Evolutionary conservation across 2,797 vertebrate genomes (phyloP).

Genomic region (Dermochelys coriacea): DNA sequence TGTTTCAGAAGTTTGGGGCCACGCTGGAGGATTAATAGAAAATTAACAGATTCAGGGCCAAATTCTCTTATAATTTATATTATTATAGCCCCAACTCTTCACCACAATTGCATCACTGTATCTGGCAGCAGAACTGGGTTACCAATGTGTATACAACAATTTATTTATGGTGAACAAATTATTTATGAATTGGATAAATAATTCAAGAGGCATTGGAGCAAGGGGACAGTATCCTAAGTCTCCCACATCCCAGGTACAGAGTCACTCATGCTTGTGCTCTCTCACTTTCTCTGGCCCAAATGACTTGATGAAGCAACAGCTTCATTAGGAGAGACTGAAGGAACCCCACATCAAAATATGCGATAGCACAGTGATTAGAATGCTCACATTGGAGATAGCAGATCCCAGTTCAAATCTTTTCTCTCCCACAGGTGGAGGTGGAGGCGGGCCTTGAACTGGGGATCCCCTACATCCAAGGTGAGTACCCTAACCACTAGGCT

Average conservation of each 20-base stretch:
- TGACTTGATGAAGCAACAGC: background rate
- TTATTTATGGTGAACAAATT: too few relatives aligned
- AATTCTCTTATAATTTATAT: background rate
- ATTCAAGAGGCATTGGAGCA: too few relatives aligned
- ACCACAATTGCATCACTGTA: background rate
- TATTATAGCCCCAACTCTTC: background rate
- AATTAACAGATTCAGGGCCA: accelerated
- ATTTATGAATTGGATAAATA: too few relatives aligned
- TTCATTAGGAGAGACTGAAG: background rate
- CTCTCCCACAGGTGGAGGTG: background rate
- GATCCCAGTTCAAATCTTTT: background rate
- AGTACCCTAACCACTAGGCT: background rate
- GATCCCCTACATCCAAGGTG: background rate
- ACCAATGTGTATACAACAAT: too few relatives aligned
- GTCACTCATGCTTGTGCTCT: too few relatives aligned
- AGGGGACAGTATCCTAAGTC: too few relatives aligned
- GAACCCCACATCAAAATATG: background rate
- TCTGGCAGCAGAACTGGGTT: background rate
- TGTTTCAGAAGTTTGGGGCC: background rate
- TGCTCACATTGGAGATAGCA: background rate
- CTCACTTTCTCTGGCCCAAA: too few relatives aligned
- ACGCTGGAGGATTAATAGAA: background rate
- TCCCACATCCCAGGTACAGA: too few relatives aligned
- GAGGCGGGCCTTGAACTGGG: background rate
- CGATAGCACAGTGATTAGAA: background rate